Base-by-base conservation (phyloP, 2,797 vertebrate species). In the Mormyrops attenuatus region DNA sequence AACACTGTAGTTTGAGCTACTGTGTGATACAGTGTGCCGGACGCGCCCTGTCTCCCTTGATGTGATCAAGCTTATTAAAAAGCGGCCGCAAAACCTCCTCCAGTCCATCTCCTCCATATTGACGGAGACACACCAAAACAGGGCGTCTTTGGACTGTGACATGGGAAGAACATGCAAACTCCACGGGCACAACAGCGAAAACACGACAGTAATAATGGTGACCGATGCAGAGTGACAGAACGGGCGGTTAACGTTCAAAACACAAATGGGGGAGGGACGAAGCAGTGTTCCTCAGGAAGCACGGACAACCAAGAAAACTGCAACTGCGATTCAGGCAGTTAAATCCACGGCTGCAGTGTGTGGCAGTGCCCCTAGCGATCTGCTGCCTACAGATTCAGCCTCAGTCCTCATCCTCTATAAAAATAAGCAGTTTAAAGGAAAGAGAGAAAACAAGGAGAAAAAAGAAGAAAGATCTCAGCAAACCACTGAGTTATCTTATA, bases 391-490 rank as follows among this genome's bases (percentile, higher is more conserved):
- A 69, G 66, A 73, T 73, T 15, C 66, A 73, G 66, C 30, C 30
- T 15, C 66, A 15, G 38, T 73, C 66, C 66, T 17, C 66, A 73
- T 73, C 66, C 66, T 66, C 63, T 15, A 34, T 34, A 73, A 69
- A 69, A 73, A 73, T 34, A 73, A 73, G 66, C 30, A 73, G 66
- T 38, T 73, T 73, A 34, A 73, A 15, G 30, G 13, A 73, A 73
- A 73, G 66, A 34, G 66, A 73, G 63, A 69, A 34, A 73, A 60
- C 55, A 60, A 60, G 20, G 55, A 60, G 20, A 38, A 73, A 66
- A 34, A 34, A 73, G 66, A 73, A 73, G n/a, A 44, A 44, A 90
- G 88, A 87, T 73, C 66, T 73, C 63, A 34, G 66, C 66, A 73
- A 73, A 73, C 66, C 66, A 73, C 63, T 69, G 63, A 69, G 66